phyloP scores from a whole-genome alignment of 2,797 vertebrate species.

The Argyrosomus regius region DNA sequence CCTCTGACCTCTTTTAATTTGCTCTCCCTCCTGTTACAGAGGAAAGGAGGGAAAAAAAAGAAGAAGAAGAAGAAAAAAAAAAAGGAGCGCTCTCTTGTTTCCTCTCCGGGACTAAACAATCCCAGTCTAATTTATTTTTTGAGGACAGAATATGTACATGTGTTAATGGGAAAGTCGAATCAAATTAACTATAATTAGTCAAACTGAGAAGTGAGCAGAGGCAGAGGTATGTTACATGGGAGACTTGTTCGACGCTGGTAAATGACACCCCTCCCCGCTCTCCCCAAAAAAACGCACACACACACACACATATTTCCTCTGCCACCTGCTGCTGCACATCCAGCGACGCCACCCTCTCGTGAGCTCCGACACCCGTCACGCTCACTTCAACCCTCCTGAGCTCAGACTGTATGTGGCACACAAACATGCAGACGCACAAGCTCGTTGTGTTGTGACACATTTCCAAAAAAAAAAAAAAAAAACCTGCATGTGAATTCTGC shows the following conservation, averaged over 20 bases:
- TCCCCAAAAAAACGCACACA: neutral
- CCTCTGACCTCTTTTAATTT: slow-evolving; percentile 87
- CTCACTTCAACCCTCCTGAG: slow-evolving; percentile 75
- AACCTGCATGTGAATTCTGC: slow-evolving; percentile 62
- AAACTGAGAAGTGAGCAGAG: slow-evolving; percentile 79
- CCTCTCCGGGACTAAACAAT: slow-evolving; percentile 89
- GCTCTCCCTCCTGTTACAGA: slow-evolving; percentile 75
- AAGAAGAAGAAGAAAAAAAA: slow-evolving; percentile 12
- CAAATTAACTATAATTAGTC: slow-evolving; percentile 90
- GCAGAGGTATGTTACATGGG: slow-evolving; percentile 74
- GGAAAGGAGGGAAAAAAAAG: slow-evolving; percentile 21
- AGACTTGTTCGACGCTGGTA: slow-evolving; percentile 69
- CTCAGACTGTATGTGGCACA: slow-evolving; percentile 68
- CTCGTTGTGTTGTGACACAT: slow-evolving; percentile 78
- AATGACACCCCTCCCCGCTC: slow-evolving; percentile 40
- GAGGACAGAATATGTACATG: slow-evolving; percentile 89
- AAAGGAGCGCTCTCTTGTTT: slow-evolving; percentile 70
- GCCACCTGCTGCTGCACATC: slow-evolving; percentile 65
- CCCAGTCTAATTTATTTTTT: slow-evolving; percentile 90
- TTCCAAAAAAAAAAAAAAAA: slow-evolving; percentile 42
- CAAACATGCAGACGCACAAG: slow-evolving; percentile 68
- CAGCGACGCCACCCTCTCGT: slow-evolving; percentile 47
- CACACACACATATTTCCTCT: slow-evolving; percentile 25
- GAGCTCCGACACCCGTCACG: slow-evolving; percentile 71
- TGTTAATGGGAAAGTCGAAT: slow-evolving; percentile 88